Base-by-base conservation (phyloP, 2,113 vertebrate species). In the Columba janthina region DNA sequence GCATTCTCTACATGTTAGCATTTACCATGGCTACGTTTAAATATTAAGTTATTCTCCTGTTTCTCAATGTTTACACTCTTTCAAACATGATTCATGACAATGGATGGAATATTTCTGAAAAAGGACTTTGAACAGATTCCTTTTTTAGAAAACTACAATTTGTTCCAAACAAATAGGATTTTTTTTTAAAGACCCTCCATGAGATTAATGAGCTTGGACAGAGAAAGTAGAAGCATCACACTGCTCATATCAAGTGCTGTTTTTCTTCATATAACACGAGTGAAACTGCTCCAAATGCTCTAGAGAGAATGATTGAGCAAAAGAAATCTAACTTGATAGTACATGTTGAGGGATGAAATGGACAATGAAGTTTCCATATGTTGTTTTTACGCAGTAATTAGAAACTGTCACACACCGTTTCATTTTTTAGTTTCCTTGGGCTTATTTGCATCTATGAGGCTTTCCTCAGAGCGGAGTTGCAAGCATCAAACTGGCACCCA, bases 351-450 rank as follows among this genome's bases (percentile, higher is more conserved):
- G 98, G 98, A 98, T 98, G 98, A 98, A 98, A 99, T 98, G 98
- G 98, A 98, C 98, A 98, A 98, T 98, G 98, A 98, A 98, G 98
- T 98, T 98, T 98, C 98, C 98, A 98, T 98, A 99, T 99, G 98
- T 97, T 98, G 98, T 98, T 98, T 98, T 98, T 98, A 98, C 77
- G 96, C 98, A 98, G 98, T 98, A 98, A 99, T 99, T 99, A 98
- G 98, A 98, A 98, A 98, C 98, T 98, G 98, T 98, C 98, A 98
- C 98, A 98, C 98, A 97, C 97, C 93, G 97, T 97, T 98, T 98
- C 98, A 94, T 97, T 98, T 98, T 98, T 98, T 95, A 96, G 96
- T 98, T 98, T 98, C 98, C 97, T 97, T 98, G 97, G 97, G 97
- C 97, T 98, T 97, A 97, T 98, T 97, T 98, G 97, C 94, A 95